A percentile compares a stretch with the other conserved stretches of the same genome.
Conservation (phyloP, 2,113 vertebrate genomes). For the Hepsetus odoe region DNA sequence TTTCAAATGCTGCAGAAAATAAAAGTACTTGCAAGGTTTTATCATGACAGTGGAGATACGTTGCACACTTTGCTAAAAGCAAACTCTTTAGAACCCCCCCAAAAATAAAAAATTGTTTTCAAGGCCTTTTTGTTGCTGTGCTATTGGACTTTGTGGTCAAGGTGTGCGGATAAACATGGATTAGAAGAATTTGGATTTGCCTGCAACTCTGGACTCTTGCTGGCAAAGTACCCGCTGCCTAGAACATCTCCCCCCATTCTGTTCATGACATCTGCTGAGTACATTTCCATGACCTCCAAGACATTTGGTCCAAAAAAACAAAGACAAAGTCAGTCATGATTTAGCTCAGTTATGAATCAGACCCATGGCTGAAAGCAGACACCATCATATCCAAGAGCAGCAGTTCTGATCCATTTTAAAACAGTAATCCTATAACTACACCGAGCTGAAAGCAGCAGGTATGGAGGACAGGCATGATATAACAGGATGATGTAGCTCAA, state of each 20-base stretch:
- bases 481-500: background rate
- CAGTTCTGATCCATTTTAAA: slow-evolving; percentile 5
- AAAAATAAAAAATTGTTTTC: background rate
- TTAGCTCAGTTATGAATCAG: slow-evolving; percentile 9
- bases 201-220: slow-evolving; percentile 14
- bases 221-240: background rate
- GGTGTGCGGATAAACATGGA: slow-evolving; percentile 8
- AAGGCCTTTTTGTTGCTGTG: background rate
- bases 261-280: background rate
- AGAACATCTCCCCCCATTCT: slow-evolving; percentile 14
- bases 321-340: slow-evolving; percentile 12
- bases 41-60: no score
- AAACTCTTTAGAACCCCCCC: background rate
- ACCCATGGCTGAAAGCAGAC: background rate
- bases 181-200: slow-evolving; percentile 33
- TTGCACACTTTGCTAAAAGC: no score
- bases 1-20: no score
- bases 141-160: background rate
- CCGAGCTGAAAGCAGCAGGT: background rate
- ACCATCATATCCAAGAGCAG: slow-evolving; percentile 12
- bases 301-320: slow-evolving; percentile 6
- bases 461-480: background rate
- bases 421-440: background rate
- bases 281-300: background rate
- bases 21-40: no score